Conservation (phyloP, 2,797 vertebrate genomes). For the Clarias pachynema region DNA sequence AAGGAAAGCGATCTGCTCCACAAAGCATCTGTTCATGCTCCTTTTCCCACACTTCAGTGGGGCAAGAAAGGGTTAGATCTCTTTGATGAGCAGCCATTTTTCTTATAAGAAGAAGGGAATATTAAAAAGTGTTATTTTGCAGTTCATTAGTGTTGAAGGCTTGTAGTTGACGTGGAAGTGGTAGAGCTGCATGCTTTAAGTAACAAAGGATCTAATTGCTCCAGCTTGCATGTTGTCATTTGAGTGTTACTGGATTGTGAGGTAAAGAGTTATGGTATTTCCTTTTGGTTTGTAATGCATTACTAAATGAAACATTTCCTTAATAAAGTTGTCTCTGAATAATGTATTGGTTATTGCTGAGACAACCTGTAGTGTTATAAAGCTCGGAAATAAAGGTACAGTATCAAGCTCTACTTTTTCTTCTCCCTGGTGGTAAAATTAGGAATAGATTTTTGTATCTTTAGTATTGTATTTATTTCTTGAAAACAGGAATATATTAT, state of each 20-base stretch:
- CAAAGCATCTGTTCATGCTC: slow-evolving; percentile 43
- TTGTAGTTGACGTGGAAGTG: neutral
- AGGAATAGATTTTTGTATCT: neutral
- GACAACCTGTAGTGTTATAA: neutral
- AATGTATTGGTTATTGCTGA: neutral
- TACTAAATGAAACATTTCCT: neutral
- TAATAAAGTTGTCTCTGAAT: neutral
- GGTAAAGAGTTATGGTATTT: neutral
- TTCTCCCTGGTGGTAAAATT: neutral
- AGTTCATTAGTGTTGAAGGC: slow-evolving; percentile 4
- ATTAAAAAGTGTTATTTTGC: slow-evolving; percentile 27
- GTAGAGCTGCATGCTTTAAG: neutral
- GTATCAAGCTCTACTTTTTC: neutral
- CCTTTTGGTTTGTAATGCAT: neutral
- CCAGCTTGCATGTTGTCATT: neutral
- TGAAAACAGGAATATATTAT: neutral
- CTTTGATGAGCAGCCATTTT: slow-evolving; percentile 20
- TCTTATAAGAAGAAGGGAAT: neutral
- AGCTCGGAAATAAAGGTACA: neutral
- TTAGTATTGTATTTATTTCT: neutral
- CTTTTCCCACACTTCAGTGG: slow-evolving; percentile 38
- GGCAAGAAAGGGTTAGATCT: slow-evolving; percentile 35
- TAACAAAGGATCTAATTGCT: neutral
- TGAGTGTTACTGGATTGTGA: slow-evolving; percentile 7
- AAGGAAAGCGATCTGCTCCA: slow-evolving; percentile 34